Percentiles rank a stretch among this genome's conserved stretches.
Evolutionary conservation across 2,888 invertebrate genomes (phyloP).

Genomic region (Lithophane leautieri): DNA sequence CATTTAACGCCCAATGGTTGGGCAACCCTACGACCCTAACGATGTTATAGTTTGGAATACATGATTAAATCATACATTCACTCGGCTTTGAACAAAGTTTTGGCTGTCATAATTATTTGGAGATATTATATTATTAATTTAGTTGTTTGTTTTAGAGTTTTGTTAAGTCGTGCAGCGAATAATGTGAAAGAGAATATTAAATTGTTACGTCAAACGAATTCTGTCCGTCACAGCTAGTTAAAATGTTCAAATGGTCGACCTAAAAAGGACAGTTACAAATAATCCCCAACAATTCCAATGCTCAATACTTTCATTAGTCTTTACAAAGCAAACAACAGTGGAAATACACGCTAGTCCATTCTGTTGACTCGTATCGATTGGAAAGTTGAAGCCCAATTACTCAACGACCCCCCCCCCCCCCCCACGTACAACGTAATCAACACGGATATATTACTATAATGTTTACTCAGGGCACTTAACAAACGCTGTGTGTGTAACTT

Average conservation of each 20-base stretch:
- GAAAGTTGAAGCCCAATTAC: conserved; percentile 71
- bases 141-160: conserved; percentile 43
- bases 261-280: conserved; percentile 49
- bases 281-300: conserved; percentile 42
- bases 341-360: conserved; percentile 61
- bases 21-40: conserved; percentile 68
- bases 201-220: conserved; percentile 23
- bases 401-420: conserved; percentile 52
- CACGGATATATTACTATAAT: conserved; percentile 65
- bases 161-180: conserved; percentile 20
- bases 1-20: conserved; percentile 77
- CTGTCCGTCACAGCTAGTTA: conserved; percentile 25
- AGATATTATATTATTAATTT: conserved; percentile 42
- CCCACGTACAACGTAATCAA: conserved; percentile 68
- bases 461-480: conserved; percentile 66
- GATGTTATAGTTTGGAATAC: conserved; percentile 72
- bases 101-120: conserved; percentile 51
- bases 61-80: conserved; percentile 70
- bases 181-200: conserved; percentile 20
- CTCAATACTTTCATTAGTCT: conserved; percentile 65
- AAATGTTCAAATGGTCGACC: conserved; percentile 15
- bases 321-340: conserved; percentile 63
- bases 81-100: conserved; percentile 57
- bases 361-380: conserved; percentile 70
- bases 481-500: conserved; percentile 40